Conservation (phyloP, 1,140 invertebrate species). For the Liolophura sinensis region DNA sequence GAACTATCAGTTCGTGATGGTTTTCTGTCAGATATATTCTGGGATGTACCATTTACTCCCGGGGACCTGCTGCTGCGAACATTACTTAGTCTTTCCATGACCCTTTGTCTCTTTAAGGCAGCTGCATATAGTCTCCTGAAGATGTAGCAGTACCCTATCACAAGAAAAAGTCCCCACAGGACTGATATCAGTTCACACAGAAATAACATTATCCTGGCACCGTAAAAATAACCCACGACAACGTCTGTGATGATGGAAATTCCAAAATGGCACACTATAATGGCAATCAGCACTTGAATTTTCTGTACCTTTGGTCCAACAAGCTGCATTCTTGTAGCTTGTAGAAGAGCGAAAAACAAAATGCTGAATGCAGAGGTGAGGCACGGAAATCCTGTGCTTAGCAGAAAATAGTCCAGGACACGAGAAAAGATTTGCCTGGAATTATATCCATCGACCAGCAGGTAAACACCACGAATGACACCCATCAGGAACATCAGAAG, state of each 20-base stretch:
- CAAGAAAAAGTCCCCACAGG: slow-evolving; percentile 75
- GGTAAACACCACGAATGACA: slow-evolving; percentile 78
- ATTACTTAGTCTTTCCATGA: not conserved
- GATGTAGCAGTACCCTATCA: slow-evolving; percentile 81
- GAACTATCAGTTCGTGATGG: slow-evolving; percentile 1
- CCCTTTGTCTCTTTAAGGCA: slow-evolving; percentile 53
- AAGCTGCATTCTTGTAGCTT: slow-evolving; percentile 64
- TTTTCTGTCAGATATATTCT: not conserved
- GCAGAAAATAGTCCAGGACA: slow-evolving; percentile 78
- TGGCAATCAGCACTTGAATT: slow-evolving; percentile 73
- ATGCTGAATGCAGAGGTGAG: slow-evolving; percentile 83
- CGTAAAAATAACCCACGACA: slow-evolving; percentile 59
- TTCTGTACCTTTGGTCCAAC: slow-evolving; percentile 60
- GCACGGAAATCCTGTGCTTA: slow-evolving; percentile 67
- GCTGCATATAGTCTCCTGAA: slow-evolving; percentile 65
- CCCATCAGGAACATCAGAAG: slow-evolving; percentile 79
- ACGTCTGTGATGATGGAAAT: slow-evolving; percentile 80
- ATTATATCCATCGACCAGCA: slow-evolving; percentile 90
- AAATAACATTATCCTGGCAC: slow-evolving; percentile 37
- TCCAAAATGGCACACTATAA: slow-evolving; percentile 76
- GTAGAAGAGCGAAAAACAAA: slow-evolving; percentile 79
- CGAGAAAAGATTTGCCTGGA: slow-evolving; percentile 75
- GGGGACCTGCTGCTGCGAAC: slow-evolving; percentile 7
- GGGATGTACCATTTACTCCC: not conserved
- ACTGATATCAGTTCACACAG: slow-evolving; percentile 66